Evolutionary conservation across 2,888 invertebrate genomes (phyloP).

Genomic region (Clanis bilineata): DNA sequence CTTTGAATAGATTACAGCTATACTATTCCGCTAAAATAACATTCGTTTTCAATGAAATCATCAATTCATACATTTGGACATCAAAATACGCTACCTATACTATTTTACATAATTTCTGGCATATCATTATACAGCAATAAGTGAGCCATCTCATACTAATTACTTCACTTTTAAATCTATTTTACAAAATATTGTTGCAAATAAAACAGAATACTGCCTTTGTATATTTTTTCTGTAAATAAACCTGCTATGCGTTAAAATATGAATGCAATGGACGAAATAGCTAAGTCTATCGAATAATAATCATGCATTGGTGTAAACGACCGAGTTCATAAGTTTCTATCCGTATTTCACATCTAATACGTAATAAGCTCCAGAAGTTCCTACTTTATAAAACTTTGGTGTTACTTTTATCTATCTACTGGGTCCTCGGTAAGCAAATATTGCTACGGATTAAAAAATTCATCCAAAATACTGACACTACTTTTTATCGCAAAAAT

Average conservation of each 20-base stretch:
- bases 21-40: too few relatives aligned
- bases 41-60: too few relatives aligned
- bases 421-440: constrained; percentile 64
- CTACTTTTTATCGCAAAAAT: constrained; percentile 72
- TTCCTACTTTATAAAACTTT: constrained; percentile 68
- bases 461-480: constrained; percentile 74
- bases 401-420: constrained; percentile 74
- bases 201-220: constrained; percentile 31
- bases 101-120: neutral
- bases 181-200: constrained; percentile 29
- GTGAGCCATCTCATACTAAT: neutral
- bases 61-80: neutral
- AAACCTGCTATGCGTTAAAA: constrained; percentile 15
- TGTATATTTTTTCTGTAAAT: constrained; percentile 17
- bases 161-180: neutral
- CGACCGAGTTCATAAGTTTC: constrained; percentile 32
- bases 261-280: constrained; percentile 59
- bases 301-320: constrained; percentile 38
- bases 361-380: constrained; percentile 69
- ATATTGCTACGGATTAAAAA: constrained; percentile 64
- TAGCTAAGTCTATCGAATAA: constrained; percentile 60
- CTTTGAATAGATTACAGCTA: neutral
- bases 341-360: constrained; percentile 44
- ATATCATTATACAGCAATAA: neutral
- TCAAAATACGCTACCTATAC: neutral